A percentile compares a stretch with the other conserved stretches of the same genome.
phyloP scores from a whole-genome alignment of 2,888 invertebrate genomes.

The Pseudococcus jackbeardsleyi region DNA sequence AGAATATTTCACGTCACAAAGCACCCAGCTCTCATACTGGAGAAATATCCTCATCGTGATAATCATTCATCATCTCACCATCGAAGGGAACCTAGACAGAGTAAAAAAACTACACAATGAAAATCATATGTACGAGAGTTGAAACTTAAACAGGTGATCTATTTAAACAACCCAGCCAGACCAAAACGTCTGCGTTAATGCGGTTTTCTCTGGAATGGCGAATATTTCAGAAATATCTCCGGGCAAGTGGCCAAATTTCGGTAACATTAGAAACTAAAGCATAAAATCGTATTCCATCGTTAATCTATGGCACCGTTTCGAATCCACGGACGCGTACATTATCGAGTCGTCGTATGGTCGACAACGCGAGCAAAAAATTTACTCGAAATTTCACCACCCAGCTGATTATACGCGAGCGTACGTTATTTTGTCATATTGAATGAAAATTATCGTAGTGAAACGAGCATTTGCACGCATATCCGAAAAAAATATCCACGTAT shows the following conservation, averaged over 20 bases:
- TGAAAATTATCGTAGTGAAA: neutral
- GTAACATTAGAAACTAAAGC: slow-evolving; percentile 50
- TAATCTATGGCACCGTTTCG: slow-evolving; percentile 43
- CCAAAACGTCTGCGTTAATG: slow-evolving; percentile 50
- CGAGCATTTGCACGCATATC: neutral
- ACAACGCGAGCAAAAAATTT: neutral
- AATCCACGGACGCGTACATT: neutral
- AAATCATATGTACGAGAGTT: slow-evolving; percentile 1
- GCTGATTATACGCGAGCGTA: neutral
- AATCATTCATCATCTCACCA: neutral
- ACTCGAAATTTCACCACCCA: neutral
- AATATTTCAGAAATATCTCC: slow-evolving; percentile 58
- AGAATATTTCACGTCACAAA: neutral
- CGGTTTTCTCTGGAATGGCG: slow-evolving; percentile 54
- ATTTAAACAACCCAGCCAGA: slow-evolving; percentile 42
- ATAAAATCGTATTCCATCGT: slow-evolving; percentile 50
- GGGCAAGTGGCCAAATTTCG: slow-evolving; percentile 39
- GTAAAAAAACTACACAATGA: neutral
- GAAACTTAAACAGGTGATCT: slow-evolving; percentile 40
- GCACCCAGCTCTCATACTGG: neutral
- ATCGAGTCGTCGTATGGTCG: neutral
- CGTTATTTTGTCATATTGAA: neutral
- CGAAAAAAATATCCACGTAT: neutral
- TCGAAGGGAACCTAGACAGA: neutral
- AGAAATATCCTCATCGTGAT: neutral